A percentile compares a stretch with the other conserved stretches of the same genome.
Evolutionary conservation across 2,797 vertebrate genomes (phyloP).

Genomic region (Delichon dasypus): DNA sequence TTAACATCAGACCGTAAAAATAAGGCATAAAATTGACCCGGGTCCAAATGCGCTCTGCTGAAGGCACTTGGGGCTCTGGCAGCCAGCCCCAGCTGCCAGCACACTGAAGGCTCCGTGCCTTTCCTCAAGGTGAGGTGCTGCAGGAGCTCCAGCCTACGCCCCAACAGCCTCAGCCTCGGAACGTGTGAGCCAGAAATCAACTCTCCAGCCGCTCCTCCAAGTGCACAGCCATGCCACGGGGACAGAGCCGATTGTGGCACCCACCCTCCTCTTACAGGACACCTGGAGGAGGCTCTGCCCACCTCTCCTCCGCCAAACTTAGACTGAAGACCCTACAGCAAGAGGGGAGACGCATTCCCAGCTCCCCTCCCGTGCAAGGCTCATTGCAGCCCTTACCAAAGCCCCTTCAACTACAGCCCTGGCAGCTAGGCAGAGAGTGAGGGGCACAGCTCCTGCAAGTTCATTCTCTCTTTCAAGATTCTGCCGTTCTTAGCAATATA

Average conservation of each 20-base stretch:
- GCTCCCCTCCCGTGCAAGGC: neutral
- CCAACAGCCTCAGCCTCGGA: neutral
- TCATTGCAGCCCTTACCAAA: neutral
- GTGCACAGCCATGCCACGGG: accelerated
- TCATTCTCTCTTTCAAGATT: too few species aligned
- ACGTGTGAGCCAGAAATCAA: neutral
- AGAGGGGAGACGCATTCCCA: neutral
- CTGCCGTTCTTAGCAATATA: neutral
- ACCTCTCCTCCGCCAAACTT: neutral
- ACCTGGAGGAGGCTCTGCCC: neutral
- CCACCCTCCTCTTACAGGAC: accelerated
- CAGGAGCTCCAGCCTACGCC: neutral
- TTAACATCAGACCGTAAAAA: neutral
- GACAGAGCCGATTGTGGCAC: neutral
- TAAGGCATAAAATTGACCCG: neutral
- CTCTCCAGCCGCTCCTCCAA: neutral
- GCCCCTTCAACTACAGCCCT: neutral
- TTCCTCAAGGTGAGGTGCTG: neutral
- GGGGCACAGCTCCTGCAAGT: neutral
- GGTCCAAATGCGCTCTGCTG: neutral
- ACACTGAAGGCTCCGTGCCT: neutral
- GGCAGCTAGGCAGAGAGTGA: neutral
- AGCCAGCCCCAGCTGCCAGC: neutral
- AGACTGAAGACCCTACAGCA: neutral
- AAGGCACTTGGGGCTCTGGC: neutral